Conservation (phyloP, 2,113 vertebrate species). For the Campylomormyrus tamandua region DNA sequence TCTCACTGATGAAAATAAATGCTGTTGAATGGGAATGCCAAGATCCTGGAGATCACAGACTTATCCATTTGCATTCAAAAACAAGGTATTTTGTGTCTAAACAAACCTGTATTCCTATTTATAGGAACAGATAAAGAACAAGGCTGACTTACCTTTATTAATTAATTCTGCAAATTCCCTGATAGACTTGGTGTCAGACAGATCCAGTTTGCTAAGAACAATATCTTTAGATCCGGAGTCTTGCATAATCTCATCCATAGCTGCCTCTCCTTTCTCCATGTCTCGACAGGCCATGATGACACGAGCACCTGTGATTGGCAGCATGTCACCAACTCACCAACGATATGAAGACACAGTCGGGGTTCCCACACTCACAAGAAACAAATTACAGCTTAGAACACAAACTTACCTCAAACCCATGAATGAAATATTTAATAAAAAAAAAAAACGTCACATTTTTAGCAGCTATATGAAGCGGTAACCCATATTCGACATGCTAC, state of each 20-base stretch:
- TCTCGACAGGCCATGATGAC: conserved; percentile 67
- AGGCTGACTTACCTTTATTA: conserved; percentile 47
- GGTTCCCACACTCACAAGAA: neutral
- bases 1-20: neutral
- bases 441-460: neutral
- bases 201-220: conserved; percentile 58
- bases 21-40: neutral
- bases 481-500: neutral
- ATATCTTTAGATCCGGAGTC: conserved; percentile 60
- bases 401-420: neutral
- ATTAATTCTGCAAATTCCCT: conserved; percentile 57
- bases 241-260: conserved; percentile 52
- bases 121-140: neutral
- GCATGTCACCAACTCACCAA: neutral
- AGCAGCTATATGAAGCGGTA: neutral
- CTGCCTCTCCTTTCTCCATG: conserved; percentile 57
- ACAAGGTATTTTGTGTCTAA: neutral
- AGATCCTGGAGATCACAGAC: neutral
- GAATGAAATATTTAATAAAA: too few species aligned
- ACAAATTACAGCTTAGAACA: neutral
- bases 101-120: neutral
- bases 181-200: conserved; percentile 63
- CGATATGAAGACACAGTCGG: neutral
- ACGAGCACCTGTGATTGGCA: conserved; percentile 51
- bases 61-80: neutral